Conservation (phyloP, 2,113 vertebrate species). For the Brachirus orientalis region DNA sequence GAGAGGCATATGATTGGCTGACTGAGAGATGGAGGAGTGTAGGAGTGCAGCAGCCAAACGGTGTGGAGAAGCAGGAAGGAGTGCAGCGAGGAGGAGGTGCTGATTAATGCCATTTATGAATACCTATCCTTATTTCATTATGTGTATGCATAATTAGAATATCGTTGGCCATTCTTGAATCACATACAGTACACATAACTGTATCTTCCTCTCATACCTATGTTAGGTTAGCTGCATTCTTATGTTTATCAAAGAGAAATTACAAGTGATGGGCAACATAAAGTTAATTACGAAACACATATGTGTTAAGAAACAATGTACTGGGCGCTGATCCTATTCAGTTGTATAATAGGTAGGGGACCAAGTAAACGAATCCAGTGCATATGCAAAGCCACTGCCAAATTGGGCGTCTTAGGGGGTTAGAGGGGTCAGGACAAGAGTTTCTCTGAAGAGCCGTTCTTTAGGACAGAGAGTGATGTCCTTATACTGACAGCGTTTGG, state of each 20-base stretch:
- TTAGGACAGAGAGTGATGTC: neutral
- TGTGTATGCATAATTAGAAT: no score
- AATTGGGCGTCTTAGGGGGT: no score
- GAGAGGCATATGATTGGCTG: constrained; percentile 62
- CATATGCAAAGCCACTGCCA: no score
- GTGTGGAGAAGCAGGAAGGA: constrained; percentile 12
- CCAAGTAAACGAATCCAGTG: no score
- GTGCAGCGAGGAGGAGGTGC: constrained; percentile 10
- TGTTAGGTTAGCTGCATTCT: neutral
- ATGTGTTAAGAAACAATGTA: no score
- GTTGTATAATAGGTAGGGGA: no score
- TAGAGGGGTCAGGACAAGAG: no score
- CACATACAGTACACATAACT: neutral
- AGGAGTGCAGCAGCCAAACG: constrained; percentile 30
- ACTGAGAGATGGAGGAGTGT: constrained; percentile 20
- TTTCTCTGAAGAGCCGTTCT: neutral
- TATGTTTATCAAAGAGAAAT: neutral
- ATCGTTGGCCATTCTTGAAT: no score
- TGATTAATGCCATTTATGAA: constrained; percentile 45
- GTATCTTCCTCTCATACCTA: neutral
- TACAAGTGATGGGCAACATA: no score
- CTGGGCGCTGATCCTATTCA: no score
- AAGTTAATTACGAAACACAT: no score
- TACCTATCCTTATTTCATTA: no score
- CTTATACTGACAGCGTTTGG: neutral